Conservation (phyloP, 2,797 vertebrate genomes). For the Choloepus didactylus region DNA sequence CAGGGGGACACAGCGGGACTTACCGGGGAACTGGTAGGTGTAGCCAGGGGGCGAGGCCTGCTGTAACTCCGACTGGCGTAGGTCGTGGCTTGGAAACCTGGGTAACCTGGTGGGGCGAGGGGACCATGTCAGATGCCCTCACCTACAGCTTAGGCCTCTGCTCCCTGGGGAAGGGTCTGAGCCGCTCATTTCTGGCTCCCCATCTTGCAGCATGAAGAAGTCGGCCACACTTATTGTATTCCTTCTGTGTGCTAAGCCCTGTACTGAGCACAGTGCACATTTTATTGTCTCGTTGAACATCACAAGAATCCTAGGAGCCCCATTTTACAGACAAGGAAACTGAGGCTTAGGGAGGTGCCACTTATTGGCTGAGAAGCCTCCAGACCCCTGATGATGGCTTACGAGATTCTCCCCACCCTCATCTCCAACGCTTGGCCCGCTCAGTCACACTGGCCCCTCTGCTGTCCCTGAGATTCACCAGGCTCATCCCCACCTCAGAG, state of each 20-base stretch:
- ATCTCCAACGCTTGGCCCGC: not conserved
- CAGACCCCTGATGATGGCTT: not conserved
- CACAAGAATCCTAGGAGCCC: not conserved
- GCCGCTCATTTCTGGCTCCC: not conserved
- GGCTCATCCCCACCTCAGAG: not conserved
- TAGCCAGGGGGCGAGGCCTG: conserved; percentile 98
- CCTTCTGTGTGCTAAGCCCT: not conserved
- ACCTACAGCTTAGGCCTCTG: not conserved
- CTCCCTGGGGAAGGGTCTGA: not conserved
- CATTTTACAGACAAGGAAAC: conserved; percentile 15
- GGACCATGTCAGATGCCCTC: conserved; percentile 32
- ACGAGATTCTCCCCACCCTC: not conserved
- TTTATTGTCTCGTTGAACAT: not conserved
- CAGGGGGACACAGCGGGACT: conserved; percentile 80
- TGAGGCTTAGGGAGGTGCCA: not conserved
- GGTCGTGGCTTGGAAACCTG: conserved; percentile 98
- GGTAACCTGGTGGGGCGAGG: conserved; percentile 92
- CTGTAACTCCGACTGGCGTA: conserved; percentile 99
- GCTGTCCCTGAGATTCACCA: not conserved
- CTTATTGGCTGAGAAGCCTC: not conserved
- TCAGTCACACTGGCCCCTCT: not conserved
- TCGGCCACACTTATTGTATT: not conserved
- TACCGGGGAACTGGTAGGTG: conserved; percentile 99
- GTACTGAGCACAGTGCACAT: not conserved
- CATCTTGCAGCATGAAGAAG: not conserved